Base-by-base conservation (phyloP, 2,113 vertebrate species). In the Menidia beryllina region DNA sequence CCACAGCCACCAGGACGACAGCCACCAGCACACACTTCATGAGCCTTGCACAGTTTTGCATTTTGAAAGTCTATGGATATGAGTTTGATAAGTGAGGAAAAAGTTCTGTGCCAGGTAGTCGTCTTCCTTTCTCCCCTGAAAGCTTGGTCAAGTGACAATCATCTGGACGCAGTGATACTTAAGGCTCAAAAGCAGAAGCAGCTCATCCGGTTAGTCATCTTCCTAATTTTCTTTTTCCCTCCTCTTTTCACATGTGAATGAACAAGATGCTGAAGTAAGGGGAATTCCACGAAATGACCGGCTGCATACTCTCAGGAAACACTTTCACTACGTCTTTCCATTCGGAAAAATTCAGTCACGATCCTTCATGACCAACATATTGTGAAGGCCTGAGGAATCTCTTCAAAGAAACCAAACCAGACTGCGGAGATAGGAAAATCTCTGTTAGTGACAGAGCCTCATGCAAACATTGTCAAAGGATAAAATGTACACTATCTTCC, bases 131-230 rank as follows among this genome's bases (percentile, higher is more conserved):
- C 21, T 80, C 59, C 48, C 3, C 48, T 14, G 43, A 76, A 57
- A 70, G 55, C 49, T 30, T 0, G 2, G 0, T 76, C 81, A 55
- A 68, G 7, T 79, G 68, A 26, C 41, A 6, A 39, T 3, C 4
- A 2, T 36, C 51, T 30, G 41, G 20, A 60, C 15, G 14, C 0
- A 0, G 0, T 0, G 10, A 21, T 60, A 60, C 3, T 89, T 89
- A 81, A 62, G 20, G 25, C 14, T 19, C 0, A 53, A 61, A 88
- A 86, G 84, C 68, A 75, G 88, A 88, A 90, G 76, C 17, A 5
- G 3, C 8, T 1, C 21, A 1, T 75, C 27, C 4, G 8, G 30
- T 84, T 20, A 47, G 49, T 79, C 74, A 77, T 60, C 68, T 8
- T 69, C 17, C 2, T 34, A 2, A 1, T 13, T 17, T 13, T 62